Conservation (phyloP, 2,113 vertebrate species). For the Cranoglanis bouderius region DNA sequence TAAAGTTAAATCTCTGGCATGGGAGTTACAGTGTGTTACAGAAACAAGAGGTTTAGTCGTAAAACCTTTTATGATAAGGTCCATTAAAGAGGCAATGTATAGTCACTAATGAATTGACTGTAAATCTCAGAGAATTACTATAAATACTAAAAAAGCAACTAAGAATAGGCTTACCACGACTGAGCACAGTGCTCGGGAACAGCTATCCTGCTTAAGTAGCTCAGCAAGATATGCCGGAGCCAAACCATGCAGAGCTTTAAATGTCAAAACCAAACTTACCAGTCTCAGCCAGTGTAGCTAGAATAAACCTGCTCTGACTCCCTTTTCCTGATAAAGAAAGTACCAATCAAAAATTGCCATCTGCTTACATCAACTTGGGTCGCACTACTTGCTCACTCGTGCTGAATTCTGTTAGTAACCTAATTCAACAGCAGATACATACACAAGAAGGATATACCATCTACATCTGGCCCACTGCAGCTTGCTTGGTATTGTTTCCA, state of each 20-base stretch:
- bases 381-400: neutral
- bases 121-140: neutral
- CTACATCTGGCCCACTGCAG: neutral
- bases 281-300: neutral
- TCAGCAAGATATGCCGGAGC: neutral
- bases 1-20: constrained; percentile 36
- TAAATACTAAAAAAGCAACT: neutral
- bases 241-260: neutral
- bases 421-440: neutral
- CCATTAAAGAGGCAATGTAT: neutral
- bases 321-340: neutral
- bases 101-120: neutral
- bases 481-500: neutral
- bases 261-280: neutral
- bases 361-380: neutral
- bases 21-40: neutral
- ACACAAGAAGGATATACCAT: neutral
- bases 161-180: neutral
- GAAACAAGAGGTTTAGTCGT: neutral
- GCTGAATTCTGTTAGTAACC: neutral
- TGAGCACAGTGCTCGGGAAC: neutral
- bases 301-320: neutral
- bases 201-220: neutral
- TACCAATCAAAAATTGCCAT: neutral
- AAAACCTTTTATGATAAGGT: neutral